Percentiles rank a stretch among this genome's conserved stretches.
Conservation (phyloP, 2,797 vertebrate species). For the Acanthiza pusilla region DNA sequence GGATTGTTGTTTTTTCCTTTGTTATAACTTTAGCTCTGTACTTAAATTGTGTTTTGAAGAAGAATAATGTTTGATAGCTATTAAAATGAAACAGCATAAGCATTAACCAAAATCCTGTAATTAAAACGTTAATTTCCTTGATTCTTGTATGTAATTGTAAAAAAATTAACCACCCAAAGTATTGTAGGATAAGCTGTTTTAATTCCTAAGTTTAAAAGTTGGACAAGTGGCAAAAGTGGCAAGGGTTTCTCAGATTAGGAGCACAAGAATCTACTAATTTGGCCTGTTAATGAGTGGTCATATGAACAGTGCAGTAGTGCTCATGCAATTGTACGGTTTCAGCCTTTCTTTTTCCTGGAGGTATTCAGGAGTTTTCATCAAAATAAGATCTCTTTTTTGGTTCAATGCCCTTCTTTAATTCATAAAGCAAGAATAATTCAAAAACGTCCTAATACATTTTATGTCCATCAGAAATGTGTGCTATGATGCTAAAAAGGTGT, state of each 20-base stretch:
- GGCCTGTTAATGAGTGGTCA: neutral
- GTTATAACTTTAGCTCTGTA: neutral
- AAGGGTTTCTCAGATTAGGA: neutral
- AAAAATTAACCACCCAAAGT: neutral
- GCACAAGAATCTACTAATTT: neutral
- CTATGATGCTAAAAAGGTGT: neutral
- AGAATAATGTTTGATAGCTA: neutral
- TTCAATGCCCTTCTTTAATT: neutral
- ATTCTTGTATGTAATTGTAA: neutral
- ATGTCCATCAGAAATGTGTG: neutral
- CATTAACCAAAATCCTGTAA: neutral
- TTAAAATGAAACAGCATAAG: neutral
- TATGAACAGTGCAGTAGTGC: fast-evolving
- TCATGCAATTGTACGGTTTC: neutral
- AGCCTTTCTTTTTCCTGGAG: neutral
- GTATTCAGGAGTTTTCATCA: neutral
- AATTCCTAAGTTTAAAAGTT: neutral
- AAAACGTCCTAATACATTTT: neutral
- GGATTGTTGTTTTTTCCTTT: neutral
- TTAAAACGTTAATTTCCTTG: neutral
- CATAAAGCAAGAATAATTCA: neutral
- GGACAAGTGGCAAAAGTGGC: neutral
- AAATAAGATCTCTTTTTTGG: neutral
- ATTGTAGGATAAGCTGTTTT: neutral
- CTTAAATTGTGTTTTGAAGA: neutral